A percentile compares a stretch with the other conserved stretches of the same genome.
phyloP scores from a whole-genome alignment of 2,888 invertebrate species.

The Gastracanthus pulcherrimus region DNA sequence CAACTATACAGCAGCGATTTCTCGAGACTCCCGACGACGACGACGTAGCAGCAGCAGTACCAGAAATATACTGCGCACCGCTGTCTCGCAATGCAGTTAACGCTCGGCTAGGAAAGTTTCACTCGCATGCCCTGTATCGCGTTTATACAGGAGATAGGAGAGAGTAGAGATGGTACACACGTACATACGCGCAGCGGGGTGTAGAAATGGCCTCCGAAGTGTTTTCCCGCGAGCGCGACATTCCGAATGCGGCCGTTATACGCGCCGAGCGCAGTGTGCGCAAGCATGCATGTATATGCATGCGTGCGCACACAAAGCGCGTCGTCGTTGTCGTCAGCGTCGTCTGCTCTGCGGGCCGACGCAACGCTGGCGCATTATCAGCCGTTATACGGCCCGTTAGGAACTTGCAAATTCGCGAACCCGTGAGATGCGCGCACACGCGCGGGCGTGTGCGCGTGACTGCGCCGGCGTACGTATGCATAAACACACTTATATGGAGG shows the following conservation, averaged over 20 bases:
- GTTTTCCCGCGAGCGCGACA: constrained; percentile 1
- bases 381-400: constrained; percentile 33
- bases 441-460: background rate
- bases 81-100: no score
- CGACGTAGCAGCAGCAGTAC: background rate
- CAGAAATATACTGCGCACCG: no score
- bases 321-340: background rate
- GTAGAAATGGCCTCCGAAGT: background rate
- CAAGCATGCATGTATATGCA: background rate
- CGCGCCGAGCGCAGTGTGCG: no score
- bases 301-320: background rate
- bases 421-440: background rate
- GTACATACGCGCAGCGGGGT: background rate
- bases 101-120: background rate
- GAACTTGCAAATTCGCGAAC: constrained; percentile 4
- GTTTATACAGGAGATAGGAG: no score
- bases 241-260: background rate
- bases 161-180: background rate
- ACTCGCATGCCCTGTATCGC: background rate
- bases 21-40: background rate
- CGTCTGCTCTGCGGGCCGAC: background rate
- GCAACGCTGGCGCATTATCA: constrained; percentile 4
- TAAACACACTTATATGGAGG: background rate
- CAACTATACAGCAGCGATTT: no score
- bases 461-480: background rate